Evolutionary conservation across 2,888 invertebrate species (phyloP).

Genomic region (Heliconius sara): DNA sequence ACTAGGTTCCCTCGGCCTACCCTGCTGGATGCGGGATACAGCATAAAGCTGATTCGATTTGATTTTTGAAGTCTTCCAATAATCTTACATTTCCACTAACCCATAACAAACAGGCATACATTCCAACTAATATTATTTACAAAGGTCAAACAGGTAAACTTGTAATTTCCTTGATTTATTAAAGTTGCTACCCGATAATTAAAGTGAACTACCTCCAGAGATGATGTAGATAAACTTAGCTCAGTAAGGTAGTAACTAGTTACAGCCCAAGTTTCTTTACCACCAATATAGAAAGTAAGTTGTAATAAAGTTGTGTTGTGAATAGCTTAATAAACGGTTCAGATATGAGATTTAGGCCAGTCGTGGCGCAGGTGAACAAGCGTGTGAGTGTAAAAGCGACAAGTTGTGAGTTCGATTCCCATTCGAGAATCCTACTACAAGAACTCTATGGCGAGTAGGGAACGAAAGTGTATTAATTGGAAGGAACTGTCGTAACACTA

Average conservation of each 20-base stretch:
- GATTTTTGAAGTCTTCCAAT: too few species aligned
- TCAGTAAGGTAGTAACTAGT: constrained; percentile 6
- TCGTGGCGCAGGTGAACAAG: too few species aligned
- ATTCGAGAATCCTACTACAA: too few species aligned
- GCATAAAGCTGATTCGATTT: too few species aligned
- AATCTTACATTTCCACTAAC: not conserved
- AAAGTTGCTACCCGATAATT: constrained; percentile 1
- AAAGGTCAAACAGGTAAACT: not conserved
- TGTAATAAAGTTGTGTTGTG: constrained; percentile 13
- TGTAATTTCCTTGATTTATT: not conserved
- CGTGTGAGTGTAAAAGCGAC: too few species aligned
- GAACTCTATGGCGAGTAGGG: too few species aligned
- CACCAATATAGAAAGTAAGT: not conserved
- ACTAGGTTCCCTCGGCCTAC: too few species aligned
- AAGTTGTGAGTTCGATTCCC: too few species aligned
- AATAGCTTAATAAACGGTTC: constrained; percentile 5
- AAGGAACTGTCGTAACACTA: too few species aligned
- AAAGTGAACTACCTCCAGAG: constrained; percentile 14
- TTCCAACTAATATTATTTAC: not conserved
- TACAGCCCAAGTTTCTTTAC: constrained; percentile 2
- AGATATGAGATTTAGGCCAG: not conserved
- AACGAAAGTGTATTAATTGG: too few species aligned
- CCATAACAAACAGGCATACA: not conserved
- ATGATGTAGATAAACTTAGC: constrained; percentile 4
- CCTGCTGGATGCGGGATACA: too few species aligned